Evolutionary conservation across 2,797 vertebrate genomes (phyloP), one percentile per base, ranked within the genome.

Genomic region (Mus minutoides): DNA sequence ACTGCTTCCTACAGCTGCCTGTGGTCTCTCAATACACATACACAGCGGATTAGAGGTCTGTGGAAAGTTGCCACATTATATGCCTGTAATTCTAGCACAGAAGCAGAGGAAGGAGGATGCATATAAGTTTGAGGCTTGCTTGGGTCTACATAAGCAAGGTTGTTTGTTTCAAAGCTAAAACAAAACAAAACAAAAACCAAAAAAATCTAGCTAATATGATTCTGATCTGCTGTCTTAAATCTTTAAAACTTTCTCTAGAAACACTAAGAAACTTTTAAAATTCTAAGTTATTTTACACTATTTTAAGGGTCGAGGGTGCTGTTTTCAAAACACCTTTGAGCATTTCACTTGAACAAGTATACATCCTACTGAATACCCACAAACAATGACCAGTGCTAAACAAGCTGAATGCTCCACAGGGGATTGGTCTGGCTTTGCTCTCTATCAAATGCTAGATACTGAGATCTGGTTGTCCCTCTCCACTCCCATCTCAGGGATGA

Each of bases 201-300:
- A 93, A 60, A 52, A 92, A 22, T 49, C 67, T 52, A 88, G 22
- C 85, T 78, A 78, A 90, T 67, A 94, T 2, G 19, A 90, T 60
- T 96, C 6, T 37, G 77, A 93, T 88, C 60, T 90, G 60, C 46
- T 90, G 16, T 75, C 93, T 87, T 37, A 13, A 75, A 62, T 87
- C 54, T 86, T 84, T 64, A 76, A 82, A 29, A 19, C 49, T 96
- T 79, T 90, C 84, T 83, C 60, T 89, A 91, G 64, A 91, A 94
- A 46, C 12, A 87, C 49, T 12, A 69, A 83, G 37, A 37, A 91
- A 91, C 34, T 69, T 82, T 40, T 84, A 77, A 80, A 76, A 80
- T 76, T 16, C 11, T 71, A 14, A 56, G 52, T 58, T 71, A 95
- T 91, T 96, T 88, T 73, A 49, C 2, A 77, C 64, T 77, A 69